Evolutionary conservation across 2,797 vertebrate genomes (phyloP).

Genomic region (Urocyon cinereoargenteus): DNA sequence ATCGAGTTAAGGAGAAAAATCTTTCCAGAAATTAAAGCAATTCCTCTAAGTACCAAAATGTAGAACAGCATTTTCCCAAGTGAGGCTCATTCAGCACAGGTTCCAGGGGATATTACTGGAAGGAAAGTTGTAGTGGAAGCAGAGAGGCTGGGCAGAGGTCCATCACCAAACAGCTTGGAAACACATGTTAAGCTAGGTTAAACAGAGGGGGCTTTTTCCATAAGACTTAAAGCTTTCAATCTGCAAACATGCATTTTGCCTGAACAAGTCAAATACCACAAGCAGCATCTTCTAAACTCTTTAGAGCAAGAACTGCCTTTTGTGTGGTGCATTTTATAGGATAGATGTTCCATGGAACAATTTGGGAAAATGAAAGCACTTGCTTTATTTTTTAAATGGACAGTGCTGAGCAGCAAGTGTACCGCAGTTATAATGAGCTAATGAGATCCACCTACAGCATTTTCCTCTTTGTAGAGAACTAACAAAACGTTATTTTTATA

Average conservation of each 20-base stretch:
- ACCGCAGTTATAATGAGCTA: background rate
- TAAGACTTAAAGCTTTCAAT: background rate
- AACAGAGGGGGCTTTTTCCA: background rate
- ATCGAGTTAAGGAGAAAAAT: background rate
- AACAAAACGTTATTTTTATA: background rate
- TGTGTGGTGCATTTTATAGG: background rate
- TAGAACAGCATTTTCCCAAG: background rate
- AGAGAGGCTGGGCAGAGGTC: background rate
- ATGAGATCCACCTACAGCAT: background rate
- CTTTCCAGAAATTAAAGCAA: background rate
- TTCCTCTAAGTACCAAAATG: background rate
- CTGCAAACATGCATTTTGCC: background rate
- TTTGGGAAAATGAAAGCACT: background rate
- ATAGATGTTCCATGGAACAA: background rate
- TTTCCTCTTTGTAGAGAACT: background rate
- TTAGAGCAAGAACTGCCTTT: background rate
- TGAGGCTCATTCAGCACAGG: accelerated
- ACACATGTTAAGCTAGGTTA: background rate
- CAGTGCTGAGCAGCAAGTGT: background rate
- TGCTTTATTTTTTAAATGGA: background rate
- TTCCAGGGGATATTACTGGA: accelerated
- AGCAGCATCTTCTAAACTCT: background rate
- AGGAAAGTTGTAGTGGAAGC: accelerated
- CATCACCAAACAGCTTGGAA: background rate
- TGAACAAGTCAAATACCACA: background rate